These are phyloP conservation scores for Pteronura brasiliensis DNA, from an alignment of 2,113 vertebrate species.

Conservation along the genomic window DNA sequence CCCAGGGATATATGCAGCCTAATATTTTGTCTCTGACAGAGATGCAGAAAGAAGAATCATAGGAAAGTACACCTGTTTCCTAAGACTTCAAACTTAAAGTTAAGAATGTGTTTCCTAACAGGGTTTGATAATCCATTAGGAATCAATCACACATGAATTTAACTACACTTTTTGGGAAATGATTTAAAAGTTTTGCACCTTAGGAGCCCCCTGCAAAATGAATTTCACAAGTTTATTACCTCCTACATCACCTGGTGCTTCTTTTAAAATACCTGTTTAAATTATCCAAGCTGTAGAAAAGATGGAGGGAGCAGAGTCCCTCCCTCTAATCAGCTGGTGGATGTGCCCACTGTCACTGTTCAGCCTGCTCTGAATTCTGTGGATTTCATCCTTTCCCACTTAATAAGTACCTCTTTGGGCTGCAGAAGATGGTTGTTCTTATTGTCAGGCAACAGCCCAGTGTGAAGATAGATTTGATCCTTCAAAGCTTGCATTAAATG, in stretches of 20 bases:
- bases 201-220: background rate
- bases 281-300: background rate
- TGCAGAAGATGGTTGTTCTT: background rate
- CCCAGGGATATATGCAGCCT: background rate
- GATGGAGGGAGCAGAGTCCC: background rate
- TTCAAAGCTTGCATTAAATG: background rate
- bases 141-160: slow-evolving; percentile 13
- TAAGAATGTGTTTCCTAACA: slow-evolving; percentile 3
- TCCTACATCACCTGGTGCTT: background rate
- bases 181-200: slow-evolving; percentile 48
- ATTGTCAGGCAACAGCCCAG: background rate
- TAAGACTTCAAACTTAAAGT: background rate
- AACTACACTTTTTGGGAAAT: slow-evolving; percentile 34
- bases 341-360: background rate
- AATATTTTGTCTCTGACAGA: background rate
- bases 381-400: background rate
- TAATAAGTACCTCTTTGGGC: too few relatives aligned
- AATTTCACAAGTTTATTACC: slow-evolving; percentile 9
- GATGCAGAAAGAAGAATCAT: background rate
- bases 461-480: background rate
- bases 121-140: slow-evolving; percentile 32
- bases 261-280: slow-evolving; percentile 26
- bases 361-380: background rate
- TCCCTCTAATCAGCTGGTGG: background rate
- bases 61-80: background rate